Evolutionary conservation across 2,888 invertebrate genomes (phyloP), one percentile per base, ranked within the genome.

Genomic region (Drosophila kambysellisi): DNA sequence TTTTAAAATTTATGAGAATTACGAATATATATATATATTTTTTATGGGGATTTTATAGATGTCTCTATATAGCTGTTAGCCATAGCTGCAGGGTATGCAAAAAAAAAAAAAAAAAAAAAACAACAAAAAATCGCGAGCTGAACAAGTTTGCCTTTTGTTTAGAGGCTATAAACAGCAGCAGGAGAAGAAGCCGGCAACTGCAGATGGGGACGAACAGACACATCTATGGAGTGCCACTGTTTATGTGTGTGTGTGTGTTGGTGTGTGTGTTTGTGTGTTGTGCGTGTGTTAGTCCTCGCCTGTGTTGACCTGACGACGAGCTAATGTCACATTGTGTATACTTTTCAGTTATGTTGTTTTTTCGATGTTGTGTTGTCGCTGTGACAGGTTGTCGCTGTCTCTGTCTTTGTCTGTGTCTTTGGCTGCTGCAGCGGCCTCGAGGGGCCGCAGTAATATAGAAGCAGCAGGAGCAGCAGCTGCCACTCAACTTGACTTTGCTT

Each of bases 141-240:
- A 83, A 81, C 85, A 89, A 85, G 82, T 85, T 74, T 75, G 85
- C 70, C 86, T 76, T 85, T 89, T 89, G 86, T 89, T 84, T 89
- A 76, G 76, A 77, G 90, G 79, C 74, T 85, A 88, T 25, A 56
- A 70, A 9, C 30, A 54, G 46, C 15, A 52, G 50, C 8, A 3
- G 3, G 7, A 25, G 39, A 33, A 33, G 29, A 0, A 39, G 25
- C 6, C 30, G 56, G 17, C 12, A 35, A 39, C n/a, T 37, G 48
- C 48, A 29, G 29, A 8, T 25, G n/a, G 33, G 25, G 17, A 33
- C 33, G 6, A 29, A 9, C 50, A 56, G 25, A 25, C 53, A 48
- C 67, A 48, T 53, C 37, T 46, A 8, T 25, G n/a, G 46, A 25
- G 25, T 46, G 25, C 2, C 46, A 25, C 25, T 53, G 35, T 8